Evolutionary conservation across 2,113 vertebrate genomes (phyloP).

Genomic region (Podarcis cretensis): DNA sequence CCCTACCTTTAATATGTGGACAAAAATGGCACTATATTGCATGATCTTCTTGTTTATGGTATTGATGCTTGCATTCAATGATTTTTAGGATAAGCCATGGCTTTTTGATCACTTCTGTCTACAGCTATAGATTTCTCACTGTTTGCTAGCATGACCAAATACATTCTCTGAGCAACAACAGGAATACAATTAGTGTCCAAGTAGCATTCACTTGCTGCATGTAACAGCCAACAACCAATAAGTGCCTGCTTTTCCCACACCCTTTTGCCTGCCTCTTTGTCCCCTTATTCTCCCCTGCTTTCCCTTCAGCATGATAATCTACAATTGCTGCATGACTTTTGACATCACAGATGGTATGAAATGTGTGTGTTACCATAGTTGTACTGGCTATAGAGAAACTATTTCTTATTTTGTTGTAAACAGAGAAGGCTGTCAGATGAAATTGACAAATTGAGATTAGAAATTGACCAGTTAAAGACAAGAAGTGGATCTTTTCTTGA

Average conservation of each 20-base stretch:
- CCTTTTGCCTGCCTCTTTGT: neutral
- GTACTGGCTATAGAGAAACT: slow-evolving; percentile 2
- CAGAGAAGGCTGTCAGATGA: slow-evolving; percentile 93
- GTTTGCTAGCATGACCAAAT: neutral
- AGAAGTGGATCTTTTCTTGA: slow-evolving; percentile 89
- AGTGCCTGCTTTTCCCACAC: neutral
- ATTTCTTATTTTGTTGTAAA: slow-evolving; percentile 6
- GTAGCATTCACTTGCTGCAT: neutral
- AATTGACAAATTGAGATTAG: slow-evolving; percentile 93
- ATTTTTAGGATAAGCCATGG: neutral
- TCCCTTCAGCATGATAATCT: neutral
- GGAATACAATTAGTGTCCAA: neutral
- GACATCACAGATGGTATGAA: slow-evolving; percentile 4
- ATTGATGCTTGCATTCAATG: neutral
- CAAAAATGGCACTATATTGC: neutral
- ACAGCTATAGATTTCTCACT: fast-evolving
- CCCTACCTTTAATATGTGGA: neutral
- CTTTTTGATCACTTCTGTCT: neutral
- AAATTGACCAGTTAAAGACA: slow-evolving; percentile 94
- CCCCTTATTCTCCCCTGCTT: neutral
- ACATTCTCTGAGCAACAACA: fast-evolving
- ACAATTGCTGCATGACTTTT: slow-evolving; percentile 36
- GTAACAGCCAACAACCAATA: neutral
- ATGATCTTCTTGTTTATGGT: neutral
- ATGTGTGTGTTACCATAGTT: neutral